These are phyloP conservation scores for Caenorhabditis becei DNA, from an alignment of 2,888 invertebrate species.

Conservation along the genomic window DNA sequence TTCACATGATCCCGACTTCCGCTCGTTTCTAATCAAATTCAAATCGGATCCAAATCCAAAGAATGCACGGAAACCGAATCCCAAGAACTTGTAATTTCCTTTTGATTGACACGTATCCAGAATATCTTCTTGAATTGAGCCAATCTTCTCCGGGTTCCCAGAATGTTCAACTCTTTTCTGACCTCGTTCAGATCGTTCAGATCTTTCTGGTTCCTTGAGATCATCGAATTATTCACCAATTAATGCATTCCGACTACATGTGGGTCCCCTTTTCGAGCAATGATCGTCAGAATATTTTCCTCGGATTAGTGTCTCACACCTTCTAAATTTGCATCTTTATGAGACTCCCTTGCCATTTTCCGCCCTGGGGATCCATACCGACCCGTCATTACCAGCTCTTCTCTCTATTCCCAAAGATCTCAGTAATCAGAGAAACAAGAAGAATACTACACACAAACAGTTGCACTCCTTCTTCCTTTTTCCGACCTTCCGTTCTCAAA, in stretches of 20 bases:
- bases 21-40: neutral
- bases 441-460: no score
- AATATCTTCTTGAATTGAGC: conserved; percentile 12
- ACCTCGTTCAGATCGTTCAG: conserved; percentile 15
- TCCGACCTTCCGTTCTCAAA: conserved; percentile 5
- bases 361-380: conserved; percentile 26
- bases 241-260: conserved; percentile 40
- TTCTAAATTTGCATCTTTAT: conserved; percentile 42
- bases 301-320: neutral
- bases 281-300: conserved; percentile 21
- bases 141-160: neutral
- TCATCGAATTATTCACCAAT: conserved; percentile 42
- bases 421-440: no score
- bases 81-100: neutral
- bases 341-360: conserved; percentile 2
- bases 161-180: neutral
- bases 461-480: neutral
- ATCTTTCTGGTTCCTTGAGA: conserved; percentile 10
- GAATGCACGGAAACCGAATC: conserved; percentile 38
- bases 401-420: conserved; percentile 13
- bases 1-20: conserved; percentile 22
- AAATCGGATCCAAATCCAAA: conserved; percentile 22
- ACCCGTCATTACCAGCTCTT: conserved; percentile 46
- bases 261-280: conserved; percentile 17
- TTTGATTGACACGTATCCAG: conserved; percentile 37